Evolutionary conservation across 1,140 invertebrate genomes (phyloP).

Genomic region (Scaptomyza pallida): DNA sequence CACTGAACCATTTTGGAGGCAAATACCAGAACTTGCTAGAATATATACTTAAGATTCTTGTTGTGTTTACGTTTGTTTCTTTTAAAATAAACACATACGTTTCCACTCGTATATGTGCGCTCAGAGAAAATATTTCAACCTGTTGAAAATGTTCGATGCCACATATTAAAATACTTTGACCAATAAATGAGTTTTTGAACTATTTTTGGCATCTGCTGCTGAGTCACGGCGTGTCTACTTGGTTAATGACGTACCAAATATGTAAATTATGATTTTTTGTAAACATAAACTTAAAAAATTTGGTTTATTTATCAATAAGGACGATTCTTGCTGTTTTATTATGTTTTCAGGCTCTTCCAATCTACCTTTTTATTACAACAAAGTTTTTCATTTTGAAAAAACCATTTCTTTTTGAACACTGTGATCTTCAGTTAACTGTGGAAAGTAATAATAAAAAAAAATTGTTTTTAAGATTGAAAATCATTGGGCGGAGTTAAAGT

Average conservation of each 20-base stretch:
- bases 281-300: neutral
- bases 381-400: too few species aligned
- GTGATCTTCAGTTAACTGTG: too few species aligned
- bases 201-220: slow-evolving; percentile 69
- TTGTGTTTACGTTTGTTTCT: slow-evolving; percentile 4
- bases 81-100: slow-evolving; percentile 20
- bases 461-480: too few species aligned
- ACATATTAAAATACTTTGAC: slow-evolving; percentile 58
- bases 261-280: slow-evolving; percentile 5
- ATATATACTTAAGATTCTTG: slow-evolving; percentile 14
- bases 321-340: too few species aligned
- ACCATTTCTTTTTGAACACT: too few species aligned
- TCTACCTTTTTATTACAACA: too few species aligned
- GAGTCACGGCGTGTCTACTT: slow-evolving; percentile 65
- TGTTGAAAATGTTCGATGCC: slow-evolving; percentile 64
- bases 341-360: too few species aligned
- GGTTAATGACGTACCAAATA: slow-evolving; percentile 49
- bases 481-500: too few species aligned
- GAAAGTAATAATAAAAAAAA: too few species aligned
- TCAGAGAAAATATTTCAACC: slow-evolving; percentile 48
- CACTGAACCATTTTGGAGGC: slow-evolving; percentile 1
- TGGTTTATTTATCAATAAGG: too few species aligned
- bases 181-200: slow-evolving; percentile 60
- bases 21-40: slow-evolving; percentile 55
- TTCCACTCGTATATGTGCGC: slow-evolving; percentile 13